phyloP scores from a whole-genome alignment of 2,113 vertebrate genomes.

The Microtus montanus region DNA sequence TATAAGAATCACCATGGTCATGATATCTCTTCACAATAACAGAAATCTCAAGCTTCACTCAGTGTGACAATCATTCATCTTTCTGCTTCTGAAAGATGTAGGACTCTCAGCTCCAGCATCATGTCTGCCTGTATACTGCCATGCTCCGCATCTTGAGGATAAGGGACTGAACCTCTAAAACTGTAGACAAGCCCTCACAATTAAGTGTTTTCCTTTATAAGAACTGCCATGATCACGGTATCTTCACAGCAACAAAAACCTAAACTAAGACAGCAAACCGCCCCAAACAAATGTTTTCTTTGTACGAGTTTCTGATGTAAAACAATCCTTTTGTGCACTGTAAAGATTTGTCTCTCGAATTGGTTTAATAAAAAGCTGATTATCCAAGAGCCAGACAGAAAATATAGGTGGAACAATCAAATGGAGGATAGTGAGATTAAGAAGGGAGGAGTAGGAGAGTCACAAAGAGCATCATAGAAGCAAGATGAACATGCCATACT shows the following conservation, averaged over 20 bases:
- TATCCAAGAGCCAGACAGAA: too few species aligned
- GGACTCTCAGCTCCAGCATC: not conserved
- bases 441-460: too few species aligned
- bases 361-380: too few species aligned
- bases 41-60: not conserved
- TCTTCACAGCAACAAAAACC: not conserved
- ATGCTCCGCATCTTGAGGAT: not conserved
- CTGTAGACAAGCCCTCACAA: not conserved
- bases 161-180: not conserved
- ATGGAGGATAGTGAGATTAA: too few species aligned
- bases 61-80: not conserved
- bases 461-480: too few species aligned
- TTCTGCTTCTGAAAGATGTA: not conserved
- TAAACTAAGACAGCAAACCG: not conserved
- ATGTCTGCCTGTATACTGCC: not conserved
- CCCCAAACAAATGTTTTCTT: not conserved
- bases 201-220: not conserved
- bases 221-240: not conserved
- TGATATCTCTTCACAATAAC: too few species aligned
- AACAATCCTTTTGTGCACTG: too few species aligned
- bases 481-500: too few species aligned
- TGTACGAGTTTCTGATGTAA: not conserved
- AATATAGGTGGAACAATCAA: too few species aligned
- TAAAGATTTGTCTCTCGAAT: too few species aligned
- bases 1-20: too few species aligned